Evolutionary conservation across 1,140 invertebrate genomes (phyloP).

Genomic region (Hirudo medicinalis): DNA sequence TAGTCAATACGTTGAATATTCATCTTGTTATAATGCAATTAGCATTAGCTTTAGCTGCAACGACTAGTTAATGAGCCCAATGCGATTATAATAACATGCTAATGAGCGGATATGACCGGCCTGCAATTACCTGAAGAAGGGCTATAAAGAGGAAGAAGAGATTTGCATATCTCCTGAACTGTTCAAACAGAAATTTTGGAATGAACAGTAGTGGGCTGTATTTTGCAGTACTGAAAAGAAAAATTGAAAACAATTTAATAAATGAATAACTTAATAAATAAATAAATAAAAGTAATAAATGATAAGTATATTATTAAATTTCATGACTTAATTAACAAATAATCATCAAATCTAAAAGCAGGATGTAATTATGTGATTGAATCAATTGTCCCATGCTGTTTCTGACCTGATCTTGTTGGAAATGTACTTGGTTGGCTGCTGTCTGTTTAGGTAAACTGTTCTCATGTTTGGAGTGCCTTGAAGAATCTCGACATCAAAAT

Average conservation of each 20-base stretch:
- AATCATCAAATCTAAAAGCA: neutral
- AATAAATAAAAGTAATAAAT: too few species aligned
- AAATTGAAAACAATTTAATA: neutral
- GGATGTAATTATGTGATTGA: neutral
- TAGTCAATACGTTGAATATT: too few species aligned
- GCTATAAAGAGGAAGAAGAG: slow-evolving; percentile 96
- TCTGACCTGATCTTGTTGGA: slow-evolving; percentile 44
- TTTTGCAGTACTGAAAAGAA: slow-evolving; percentile 64
- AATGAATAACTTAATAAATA: too few species aligned
- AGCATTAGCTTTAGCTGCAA: too few species aligned
- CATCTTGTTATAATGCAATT: too few species aligned
- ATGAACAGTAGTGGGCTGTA: slow-evolving; percentile 86
- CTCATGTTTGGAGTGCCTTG: slow-evolving; percentile 50
- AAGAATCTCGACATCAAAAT: slow-evolving; percentile 5
- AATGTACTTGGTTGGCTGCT: slow-evolving; percentile 61
- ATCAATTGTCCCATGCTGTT: too few species aligned
- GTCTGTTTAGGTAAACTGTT: slow-evolving; percentile 66
- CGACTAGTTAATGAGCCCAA: too few species aligned
- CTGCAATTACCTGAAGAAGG: slow-evolving; percentile 46
- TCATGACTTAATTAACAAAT: neutral
- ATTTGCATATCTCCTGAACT: slow-evolving; percentile 93
- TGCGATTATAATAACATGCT: too few species aligned
- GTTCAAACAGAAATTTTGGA: slow-evolving; percentile 91
- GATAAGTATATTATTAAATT: neutral
- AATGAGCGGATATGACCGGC: too few species aligned